Evolutionary conservation across 2,888 invertebrate genomes (phyloP).

Genomic region (Drosophila basisetae): DNA sequence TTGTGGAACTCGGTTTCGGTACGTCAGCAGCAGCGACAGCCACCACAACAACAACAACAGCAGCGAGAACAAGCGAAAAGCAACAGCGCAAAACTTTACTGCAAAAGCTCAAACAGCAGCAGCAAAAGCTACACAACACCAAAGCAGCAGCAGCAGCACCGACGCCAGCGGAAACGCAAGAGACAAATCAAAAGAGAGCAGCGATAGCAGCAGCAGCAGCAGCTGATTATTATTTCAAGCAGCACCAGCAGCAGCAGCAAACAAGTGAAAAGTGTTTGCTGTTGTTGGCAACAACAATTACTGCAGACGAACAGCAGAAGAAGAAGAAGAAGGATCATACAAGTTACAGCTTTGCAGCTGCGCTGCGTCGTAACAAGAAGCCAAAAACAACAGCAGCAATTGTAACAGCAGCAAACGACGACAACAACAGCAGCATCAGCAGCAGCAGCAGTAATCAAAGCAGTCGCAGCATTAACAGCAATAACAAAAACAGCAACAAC

Average conservation of each 20-base stretch:
- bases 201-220: slow-evolving; percentile 45
- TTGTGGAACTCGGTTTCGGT: slow-evolving; percentile 84
- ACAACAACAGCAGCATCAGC: slow-evolving; percentile 44
- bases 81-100: slow-evolving; percentile 62
- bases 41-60: slow-evolving; percentile 43
- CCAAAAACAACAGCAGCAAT: slow-evolving; percentile 64
- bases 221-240: slow-evolving; percentile 64
- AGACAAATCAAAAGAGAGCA: slow-evolving; percentile 56
- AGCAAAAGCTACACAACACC: slow-evolving; percentile 56
- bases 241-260: slow-evolving; percentile 44
- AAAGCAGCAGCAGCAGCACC: slow-evolving; percentile 29
- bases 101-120: slow-evolving; percentile 66
- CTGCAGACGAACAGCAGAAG: slow-evolving; percentile 42
- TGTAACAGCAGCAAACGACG: slow-evolving; percentile 20
- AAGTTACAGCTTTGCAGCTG: slow-evolving; percentile 72
- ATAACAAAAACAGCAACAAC: slow-evolving; percentile 40
- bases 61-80: slow-evolving; percentile 38
- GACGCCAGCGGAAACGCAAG: slow-evolving; percentile 44
- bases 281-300: slow-evolving; percentile 52
- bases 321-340: slow-evolving; percentile 71
- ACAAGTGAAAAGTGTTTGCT: slow-evolving; percentile 65
- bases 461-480: slow-evolving; percentile 56
- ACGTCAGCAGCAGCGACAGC: slow-evolving; percentile 65
- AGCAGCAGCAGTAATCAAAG: slow-evolving; percentile 67
- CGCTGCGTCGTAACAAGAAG: slow-evolving; percentile 76